Base-by-base conservation (phyloP, 2,888 invertebrate genomes). In the Lacanobia wlatinum region DNA sequence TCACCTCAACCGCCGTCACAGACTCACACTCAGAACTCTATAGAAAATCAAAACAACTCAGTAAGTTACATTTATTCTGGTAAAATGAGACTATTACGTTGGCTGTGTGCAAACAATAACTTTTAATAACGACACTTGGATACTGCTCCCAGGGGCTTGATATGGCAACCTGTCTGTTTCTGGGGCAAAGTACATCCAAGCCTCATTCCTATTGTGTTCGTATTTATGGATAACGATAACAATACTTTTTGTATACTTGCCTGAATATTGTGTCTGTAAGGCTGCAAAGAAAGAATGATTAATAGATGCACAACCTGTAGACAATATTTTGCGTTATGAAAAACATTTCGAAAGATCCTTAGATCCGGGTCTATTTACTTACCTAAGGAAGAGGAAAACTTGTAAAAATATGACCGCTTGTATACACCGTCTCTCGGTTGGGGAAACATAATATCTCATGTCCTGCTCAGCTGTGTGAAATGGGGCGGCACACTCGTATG, bases 1-100 rank as follows among this genome's bases (percentile, higher is more conserved):
- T 95, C 96, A 87, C 96, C 94, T 69, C 96, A 94, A 89, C 94
- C 95, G 81, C 92, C 92, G 70, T 88, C 92, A 87, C 95, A 94
- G 86, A 88, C 91, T 83, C 96, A 93, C 88, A 90, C 88, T 86
- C 94, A 89, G 84, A 97, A 96, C 90, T 97, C 97, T 68, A 96
- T 97, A 91, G 97, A 97, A 95, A 97, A 94, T 94, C 97, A 95
- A 91, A 95, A 94, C 83, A 94, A 89, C 84, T 90, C 95, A 89
- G 95, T 95, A 89, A 93, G 95, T 94, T 70, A 9, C 10, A 16
- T 23, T 50, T 0, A 48, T 55, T 43, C 0, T 50, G 0, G 18
- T 48, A 21, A 18, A 74, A 48, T 2, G 8, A 14, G 23, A 38
- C 23, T 46, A 16, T 43, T 12, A 21, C 34, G 10, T 21, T 50